Evolutionary conservation across 1,140 invertebrate species (phyloP), one percentile per base, ranked within the genome.

Genomic region (Drosophila dunni): DNA sequence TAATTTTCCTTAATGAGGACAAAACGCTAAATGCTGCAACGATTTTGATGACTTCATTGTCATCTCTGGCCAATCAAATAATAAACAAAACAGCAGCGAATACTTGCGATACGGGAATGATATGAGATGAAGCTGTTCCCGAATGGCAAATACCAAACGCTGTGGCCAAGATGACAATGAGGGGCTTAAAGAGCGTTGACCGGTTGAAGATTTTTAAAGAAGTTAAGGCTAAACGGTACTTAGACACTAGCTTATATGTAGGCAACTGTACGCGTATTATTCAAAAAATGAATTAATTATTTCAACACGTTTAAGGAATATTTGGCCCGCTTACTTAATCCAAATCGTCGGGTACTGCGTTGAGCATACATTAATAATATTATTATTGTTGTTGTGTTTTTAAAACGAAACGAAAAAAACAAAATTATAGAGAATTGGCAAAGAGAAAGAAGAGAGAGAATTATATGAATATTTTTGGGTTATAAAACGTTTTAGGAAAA

Each of bases 201-300:
- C 34, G 10, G 10, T 6, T 15, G 17, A 24, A 29, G 42, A 29
- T 17, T 17, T 42, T 62, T 62, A 2, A 62, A 50, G 60, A 50
- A 63, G 20, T 63, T 63, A 63, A 53, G 51, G 36, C 61, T 70
- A 77, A 81, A 86, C 79, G 72, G 68, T 78, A 79, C 83, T 86
- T 88, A 88, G 84, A 77, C 84, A 83, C 83, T 88, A 89, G 68
- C 83, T 83, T 75, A 75, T 50, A 60, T 48, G 36, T 71, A 75
- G 38, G 45, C 63, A 72, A 63, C 36, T 56, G 61, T 51, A 63
- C 61, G 53, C 75, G 33, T 63, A 66, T 50, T 42, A 51, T 48
- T 56, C 24, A 29, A 15, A 44, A 44, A 60, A 63, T 54, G 57
- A 79, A 66, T 63, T 81, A 67, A 78, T 74, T 74, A 60, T 45